Conservation (phyloP, 2,888 invertebrate species). For the Periphyllus acericola region DNA sequence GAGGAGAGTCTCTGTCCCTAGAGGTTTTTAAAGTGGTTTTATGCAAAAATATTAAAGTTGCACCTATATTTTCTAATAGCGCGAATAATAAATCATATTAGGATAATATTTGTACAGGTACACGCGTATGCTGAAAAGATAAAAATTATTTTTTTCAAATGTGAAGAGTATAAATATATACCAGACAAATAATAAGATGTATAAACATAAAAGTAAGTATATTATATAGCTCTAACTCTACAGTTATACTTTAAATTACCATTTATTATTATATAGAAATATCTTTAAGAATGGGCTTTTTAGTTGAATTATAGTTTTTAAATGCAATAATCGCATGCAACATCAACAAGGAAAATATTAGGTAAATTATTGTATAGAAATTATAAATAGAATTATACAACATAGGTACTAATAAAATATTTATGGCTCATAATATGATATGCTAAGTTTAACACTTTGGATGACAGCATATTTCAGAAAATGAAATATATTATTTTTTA, state of each 20-base stretch:
- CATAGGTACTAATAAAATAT: background rate
- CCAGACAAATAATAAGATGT: background rate
- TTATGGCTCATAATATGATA: background rate
- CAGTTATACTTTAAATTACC: background rate
- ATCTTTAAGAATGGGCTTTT: background rate
- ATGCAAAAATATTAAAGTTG: constrained; percentile 8
- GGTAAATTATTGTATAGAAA: background rate
- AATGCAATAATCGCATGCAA: background rate
- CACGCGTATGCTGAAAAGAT: background rate
- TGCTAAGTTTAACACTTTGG: background rate
- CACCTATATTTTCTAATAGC: constrained; percentile 11
- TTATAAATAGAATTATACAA: background rate
- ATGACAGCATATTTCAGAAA: too few species aligned
- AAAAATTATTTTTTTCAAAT: constrained; percentile 15
- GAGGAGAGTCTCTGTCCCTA: background rate
- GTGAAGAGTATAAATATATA: background rate
- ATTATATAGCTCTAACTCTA: background rate
- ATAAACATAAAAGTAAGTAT: constrained; percentile 11
- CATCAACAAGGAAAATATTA: background rate
- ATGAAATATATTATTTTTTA: too few species aligned
- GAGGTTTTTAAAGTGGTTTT: constrained; percentile 3
- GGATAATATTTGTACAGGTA: constrained; percentile 5
- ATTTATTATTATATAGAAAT: constrained; percentile 8
- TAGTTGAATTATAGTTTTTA: background rate
- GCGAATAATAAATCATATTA: constrained; percentile 11